Conservation (phyloP, 2,113 vertebrate species). For the Pangasianodon hypophthalmus region DNA sequence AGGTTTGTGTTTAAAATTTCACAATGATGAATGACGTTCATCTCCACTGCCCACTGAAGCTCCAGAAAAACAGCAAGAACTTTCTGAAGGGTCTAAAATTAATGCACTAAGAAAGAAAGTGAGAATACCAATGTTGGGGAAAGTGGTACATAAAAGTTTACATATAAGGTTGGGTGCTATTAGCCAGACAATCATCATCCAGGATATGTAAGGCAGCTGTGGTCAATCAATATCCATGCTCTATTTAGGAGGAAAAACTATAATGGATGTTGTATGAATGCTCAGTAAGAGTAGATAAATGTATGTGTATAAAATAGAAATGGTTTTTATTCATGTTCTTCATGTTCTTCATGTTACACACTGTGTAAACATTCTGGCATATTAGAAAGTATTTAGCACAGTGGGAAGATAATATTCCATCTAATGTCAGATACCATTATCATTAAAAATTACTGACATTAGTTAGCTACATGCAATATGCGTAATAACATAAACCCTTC, state of each 20-base stretch:
- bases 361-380: too few species aligned
- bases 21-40: conserved; percentile 35
- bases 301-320: not conserved
- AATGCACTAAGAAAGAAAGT: conserved; percentile 15
- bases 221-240: not conserved
- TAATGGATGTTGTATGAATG: not conserved
- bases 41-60: conserved; percentile 26
- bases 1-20: conserved; percentile 57
- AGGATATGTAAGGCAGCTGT: not conserved
- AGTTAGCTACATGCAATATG: not conserved
- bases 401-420: too few species aligned
- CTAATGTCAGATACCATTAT: not conserved
- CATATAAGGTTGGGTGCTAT: not conserved
- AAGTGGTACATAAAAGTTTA: not conserved
- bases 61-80: conserved; percentile 2
- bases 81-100: conserved; percentile 6
- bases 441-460: not conserved
- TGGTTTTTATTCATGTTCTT: not conserved
- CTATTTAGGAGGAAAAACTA: too few species aligned
- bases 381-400: too few species aligned
- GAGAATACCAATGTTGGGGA: not conserved
- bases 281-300: not conserved
- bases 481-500: not conserved
- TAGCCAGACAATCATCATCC: not conserved
- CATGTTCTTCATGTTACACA: too few species aligned